phyloP scores from a whole-genome alignment of 2,888 invertebrate genomes.

The Theodoxus fluviatilis region DNA sequence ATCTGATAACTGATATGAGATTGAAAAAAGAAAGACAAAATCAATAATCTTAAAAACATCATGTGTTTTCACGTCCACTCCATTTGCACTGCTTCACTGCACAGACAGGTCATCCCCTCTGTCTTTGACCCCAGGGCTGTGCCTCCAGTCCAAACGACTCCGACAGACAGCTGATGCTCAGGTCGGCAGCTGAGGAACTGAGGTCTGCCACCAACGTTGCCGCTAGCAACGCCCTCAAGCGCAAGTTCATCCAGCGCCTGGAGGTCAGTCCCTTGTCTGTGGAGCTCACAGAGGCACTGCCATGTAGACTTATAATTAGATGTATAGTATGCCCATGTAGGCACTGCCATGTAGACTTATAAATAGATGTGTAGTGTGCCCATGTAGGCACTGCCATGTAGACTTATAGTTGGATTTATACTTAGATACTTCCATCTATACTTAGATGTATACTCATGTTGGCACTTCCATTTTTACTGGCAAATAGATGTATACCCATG shows the following conservation, averaged over 20 bases:
- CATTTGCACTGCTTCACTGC: background rate
- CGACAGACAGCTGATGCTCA: slow-evolving; percentile 82
- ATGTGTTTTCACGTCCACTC: no score
- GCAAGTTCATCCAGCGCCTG: slow-evolving; percentile 75
- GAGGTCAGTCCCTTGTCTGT: slow-evolving; percentile 68
- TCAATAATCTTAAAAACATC: background rate
- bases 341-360: no score
- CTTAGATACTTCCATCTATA: no score
- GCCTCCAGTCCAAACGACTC: slow-evolving; percentile 78
- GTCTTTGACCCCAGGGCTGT: slow-evolving; percentile 66
- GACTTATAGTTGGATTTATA: no score
- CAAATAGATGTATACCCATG: no score
- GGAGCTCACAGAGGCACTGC: no score
- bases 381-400: no score
- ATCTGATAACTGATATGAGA: background rate
- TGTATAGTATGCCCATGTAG: no score
- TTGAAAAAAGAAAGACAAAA: background rate
- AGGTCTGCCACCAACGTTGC: slow-evolving; percentile 85
- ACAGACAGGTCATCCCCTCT: background rate
- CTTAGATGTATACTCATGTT: no score
- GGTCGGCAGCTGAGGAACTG: slow-evolving; percentile 91
- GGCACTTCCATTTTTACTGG: no score
- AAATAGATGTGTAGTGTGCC: no score
- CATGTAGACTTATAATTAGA: no score
- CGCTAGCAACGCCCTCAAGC: slow-evolving; percentile 81